Evolutionary conservation across 2,113 vertebrate species (phyloP).

Genomic region (Dasyprocta punctata): DNA sequence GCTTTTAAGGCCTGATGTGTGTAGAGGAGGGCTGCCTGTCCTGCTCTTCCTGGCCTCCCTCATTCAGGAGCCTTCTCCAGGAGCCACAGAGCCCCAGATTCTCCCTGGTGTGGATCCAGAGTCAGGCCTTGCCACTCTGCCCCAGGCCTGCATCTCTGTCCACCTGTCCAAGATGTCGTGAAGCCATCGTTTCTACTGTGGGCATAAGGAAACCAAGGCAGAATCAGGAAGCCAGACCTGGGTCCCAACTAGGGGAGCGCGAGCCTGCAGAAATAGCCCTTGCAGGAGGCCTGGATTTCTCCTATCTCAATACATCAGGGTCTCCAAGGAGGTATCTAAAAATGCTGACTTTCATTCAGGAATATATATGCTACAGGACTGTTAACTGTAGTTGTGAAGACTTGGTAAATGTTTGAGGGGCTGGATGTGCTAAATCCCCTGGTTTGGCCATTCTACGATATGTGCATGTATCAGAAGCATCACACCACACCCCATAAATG

Average conservation of each 20-base stretch:
- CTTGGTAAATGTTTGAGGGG: no score
- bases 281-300: background rate
- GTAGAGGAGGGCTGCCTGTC: background rate
- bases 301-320: no score
- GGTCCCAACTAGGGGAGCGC: background rate
- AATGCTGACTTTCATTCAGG: background rate
- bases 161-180: background rate
- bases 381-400: background rate
- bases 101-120: background rate
- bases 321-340: background rate
- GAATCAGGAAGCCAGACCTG: background rate
- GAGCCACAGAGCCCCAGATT: background rate
- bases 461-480: background rate
- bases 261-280: background rate
- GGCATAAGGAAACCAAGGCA: background rate
- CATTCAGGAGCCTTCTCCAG: background rate
- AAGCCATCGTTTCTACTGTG: background rate
- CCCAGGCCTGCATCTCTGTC: background rate
- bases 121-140: background rate
- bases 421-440: background rate
- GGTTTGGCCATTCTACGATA: background rate
- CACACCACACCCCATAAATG: background rate
- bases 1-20: slow-evolving; percentile 56
- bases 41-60: slow-evolving; percentile 63
- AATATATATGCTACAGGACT: background rate